Evolutionary conservation across 2,888 invertebrate genomes (phyloP).

Genomic region (Smittia aterrima): DNA sequence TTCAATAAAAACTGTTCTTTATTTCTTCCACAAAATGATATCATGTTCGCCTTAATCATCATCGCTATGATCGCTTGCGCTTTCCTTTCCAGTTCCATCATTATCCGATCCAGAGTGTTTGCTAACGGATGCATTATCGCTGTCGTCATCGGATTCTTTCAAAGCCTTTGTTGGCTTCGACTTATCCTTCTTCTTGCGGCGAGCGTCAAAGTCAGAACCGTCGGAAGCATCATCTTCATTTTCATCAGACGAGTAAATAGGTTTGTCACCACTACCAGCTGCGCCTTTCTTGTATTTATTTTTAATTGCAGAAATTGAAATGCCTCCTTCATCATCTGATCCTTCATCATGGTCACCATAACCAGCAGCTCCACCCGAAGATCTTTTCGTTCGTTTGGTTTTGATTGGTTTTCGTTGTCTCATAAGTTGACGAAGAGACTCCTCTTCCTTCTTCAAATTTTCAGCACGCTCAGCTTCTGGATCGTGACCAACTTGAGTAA

Average conservation of each 20-base stretch:
- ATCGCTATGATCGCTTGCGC: constrained; percentile 15
- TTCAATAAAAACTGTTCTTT: constrained; percentile 14
- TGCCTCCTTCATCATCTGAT: constrained; percentile 90
- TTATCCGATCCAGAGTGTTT: constrained; percentile 27
- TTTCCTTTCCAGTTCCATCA: constrained; percentile 22
- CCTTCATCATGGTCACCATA: constrained; percentile 72
- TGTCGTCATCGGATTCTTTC: constrained; percentile 72
- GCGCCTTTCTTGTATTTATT: constrained; percentile 81
- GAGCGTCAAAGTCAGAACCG: constrained; percentile 77
- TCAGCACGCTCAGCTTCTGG: constrained; percentile 90
- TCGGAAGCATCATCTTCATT: constrained; percentile 54
- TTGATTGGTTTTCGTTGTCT: constrained; percentile 57
- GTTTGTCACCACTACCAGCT: constrained; percentile 52
- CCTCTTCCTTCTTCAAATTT: constrained; percentile 97
- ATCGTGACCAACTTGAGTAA: constrained; percentile 76
- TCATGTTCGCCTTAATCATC: neutral
- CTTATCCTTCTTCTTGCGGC: constrained; percentile 70
- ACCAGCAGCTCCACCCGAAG: constrained; percentile 50
- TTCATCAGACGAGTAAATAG: constrained; percentile 88
- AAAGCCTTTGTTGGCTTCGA: constrained; percentile 75
- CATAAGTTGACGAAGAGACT: constrained; percentile 86
- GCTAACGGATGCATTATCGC: constrained; percentile 44
- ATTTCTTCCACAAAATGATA: neutral
- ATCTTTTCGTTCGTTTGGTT: constrained; percentile 54
- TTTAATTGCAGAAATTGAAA: constrained; percentile 91